Evolutionary conservation across 1,140 invertebrate genomes (phyloP), one percentile per base, ranked within the genome.

Genomic region (Anadara kagoshimensis): DNA sequence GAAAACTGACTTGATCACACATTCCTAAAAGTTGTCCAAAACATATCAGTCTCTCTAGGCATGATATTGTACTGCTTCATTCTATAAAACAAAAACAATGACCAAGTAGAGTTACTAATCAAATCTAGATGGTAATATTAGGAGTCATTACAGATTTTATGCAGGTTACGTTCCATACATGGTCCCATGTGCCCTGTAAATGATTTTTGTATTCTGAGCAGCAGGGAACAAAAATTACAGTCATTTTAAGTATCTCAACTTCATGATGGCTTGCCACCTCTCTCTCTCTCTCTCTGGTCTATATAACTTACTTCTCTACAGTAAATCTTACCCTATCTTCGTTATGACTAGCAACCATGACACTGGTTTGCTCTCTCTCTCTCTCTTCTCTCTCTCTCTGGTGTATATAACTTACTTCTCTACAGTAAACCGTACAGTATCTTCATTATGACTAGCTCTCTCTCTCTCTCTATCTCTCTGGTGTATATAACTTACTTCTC

Each of bases 261-360:
- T n/a, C n/a, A n/a, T n/a, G n/a, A n/a, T n/a, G n/a, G n/a, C n/a
- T n/a, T n/a, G n/a, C n/a, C n/a, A n/a, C n/a, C n/a, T n/a, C n/a
- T n/a, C n/a, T n/a, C n/a, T n/a, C n/a, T n/a, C n/a, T n/a, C n/a
- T n/a, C n/a, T n/a, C n/a, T n/a, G n/a, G n/a, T n/a, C n/a, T 36
- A 36, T 2, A 36, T 36, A 36, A 88, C 90, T 90, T 87, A 94
- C 93, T 96, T 95, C 89, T 96, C 92, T 74, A 99, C 96, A 57
- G 97, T 95, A 89, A 95, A 97, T 73, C 97, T 93, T 5, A 99
- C 95, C 0, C 97, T 98, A 88, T 98, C 94, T 90, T 99, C 97
- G 89, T 99, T 99, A 90, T 99, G 98, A 18, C 95, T 97, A 18
- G 98, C 98, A 45, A 98, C 94, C 97, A 99, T 99, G 72, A 99